Evolutionary conservation across 2,888 invertebrate species (phyloP), one percentile per base, ranked within the genome.

Genomic region (Neoaliturus tenellus): DNA sequence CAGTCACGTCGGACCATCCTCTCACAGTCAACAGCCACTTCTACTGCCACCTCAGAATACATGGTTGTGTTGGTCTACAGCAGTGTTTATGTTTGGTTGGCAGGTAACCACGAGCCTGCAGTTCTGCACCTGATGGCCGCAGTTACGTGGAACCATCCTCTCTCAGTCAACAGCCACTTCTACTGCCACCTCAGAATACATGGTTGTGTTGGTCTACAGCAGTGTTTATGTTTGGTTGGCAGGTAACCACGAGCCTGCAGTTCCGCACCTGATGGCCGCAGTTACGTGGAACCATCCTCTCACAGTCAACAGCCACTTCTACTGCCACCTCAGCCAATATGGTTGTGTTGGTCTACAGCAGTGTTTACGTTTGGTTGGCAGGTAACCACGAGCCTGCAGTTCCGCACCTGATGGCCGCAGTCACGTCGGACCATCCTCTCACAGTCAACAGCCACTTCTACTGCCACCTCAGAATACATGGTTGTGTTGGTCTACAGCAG

Each of bases 121-220:
- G 93, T 95, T 0, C 89, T 92, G 0, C 94, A 93, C 86, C 91
- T 98, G 88, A 90, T 91, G 78, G 92, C 91, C 88, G 98, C 97
- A 0, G 92, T 98, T 78, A 92, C 93, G n/a, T 93, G 94, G 0
- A 92, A 93, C 86, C 93, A 91, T 1, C 91, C 93, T 0, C 95
- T 95, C 0, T 96, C 96, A 0, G 92, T 93, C 81, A 96, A 97
- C 90, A 94, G 96, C 0, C 92, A 96, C 69, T 97, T 97, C 91
- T 97, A 94, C 90, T 95, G 96, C 89, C 96, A 96, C 88, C 92
- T 97, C n/a, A n/a, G n/a, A n/a, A n/a, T n/a, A n/a, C n/a, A n/a
- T n/a, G n/a, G n/a, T n/a, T n/a, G n/a, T n/a, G n/a, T n/a, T n/a
- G n/a, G n/a, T n/a, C n/a, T n/a, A n/a, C n/a, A n/a, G n/a, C n/a